Base-by-base conservation (phyloP, 2,113 vertebrate genomes). In the Corythoichthys haematopterus region DNA sequence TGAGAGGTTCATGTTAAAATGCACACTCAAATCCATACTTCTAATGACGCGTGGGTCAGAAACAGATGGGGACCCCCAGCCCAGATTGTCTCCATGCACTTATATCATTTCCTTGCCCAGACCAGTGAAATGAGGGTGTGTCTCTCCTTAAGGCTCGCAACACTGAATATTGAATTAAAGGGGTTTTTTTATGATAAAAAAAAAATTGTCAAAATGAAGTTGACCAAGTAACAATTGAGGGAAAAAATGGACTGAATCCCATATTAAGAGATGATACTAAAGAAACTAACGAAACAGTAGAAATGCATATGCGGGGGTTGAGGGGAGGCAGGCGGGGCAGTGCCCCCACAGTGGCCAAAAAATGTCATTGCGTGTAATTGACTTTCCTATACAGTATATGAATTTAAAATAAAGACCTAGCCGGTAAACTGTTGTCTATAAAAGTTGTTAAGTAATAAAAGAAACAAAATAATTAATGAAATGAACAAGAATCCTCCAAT, bases 101-200 rank as follows among this genome's bases (percentile, higher is more conserved):
- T 85, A 72, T 83, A 86, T 88, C 67, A 11, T 64, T 77, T 52
- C 64, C 87, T 78, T 78, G 80, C 71, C 68, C 69, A 64, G 65
- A 52, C 69, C 15, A 35, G 6, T 48, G 51, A 37, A 28, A 16
- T 50, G 62, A 75, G 77, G 77, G 71, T 55, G 4, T 14, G 79
- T 85, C 77, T 87, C 75, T 77, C 86, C 79, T 84, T 15, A 28
- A 50, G 47, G 47, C 47, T 48, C 87, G 82, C 77, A 81, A 82
- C 80, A 63, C 62, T 63, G 60, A 89, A 90, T 16, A 91, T 91
- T 88, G 91, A 37, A 89, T 76, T 74, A 70, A 75, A 73, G 80
- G 76, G 75, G 63, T 86, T 75, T 28, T 28, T 28, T 28, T 28
- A 28, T 28, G 20, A 81, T 80, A 81, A 81, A 74, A 65, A 69